Evolutionary conservation across 2,797 vertebrate genomes (phyloP), one percentile per base, ranked within the genome.

Genomic region (Rhinogobio ventralis): DNA sequence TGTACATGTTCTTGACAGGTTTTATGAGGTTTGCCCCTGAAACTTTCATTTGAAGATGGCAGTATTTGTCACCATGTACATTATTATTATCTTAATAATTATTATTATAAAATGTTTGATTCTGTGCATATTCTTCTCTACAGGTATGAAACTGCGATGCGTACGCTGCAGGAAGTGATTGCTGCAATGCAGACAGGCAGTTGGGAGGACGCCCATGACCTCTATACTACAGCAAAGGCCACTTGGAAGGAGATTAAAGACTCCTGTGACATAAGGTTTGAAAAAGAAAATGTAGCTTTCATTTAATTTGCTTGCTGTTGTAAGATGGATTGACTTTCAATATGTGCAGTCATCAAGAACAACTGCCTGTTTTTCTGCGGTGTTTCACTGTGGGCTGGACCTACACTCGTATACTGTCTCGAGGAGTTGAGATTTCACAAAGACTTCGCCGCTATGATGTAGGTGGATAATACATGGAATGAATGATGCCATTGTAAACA

Each of bases 361-460:
- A 87, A 64, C 92, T 99, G 45, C 98, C 98, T 0, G 93, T 96
- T 76, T 99, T 96, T 75, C 93, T 99, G 89, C 95, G 97, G 1
- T 95, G 94, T 89, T 99, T 99, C 91, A 97, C 98, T 0, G 92
- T 95, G 28, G 98, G 98, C 28, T 99, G 98, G 97, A 92, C 97
- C 39, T 97, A 98, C 82, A 98, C 96, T 0, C 95, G 96, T 33
- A 95, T 99, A 85, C 91, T 96, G 85, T 98, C 96, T 60, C 95
- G 95, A 55, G 96, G 96, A 10, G 97, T 99, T 82, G 98, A 99
- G 93, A 95, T 99, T 84, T 81, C 98, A 85, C 97, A 99, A 94
- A 95, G 98, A 51, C 94, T 98, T 20, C 96, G 94, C 57, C 91
- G 92, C 86, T 99, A 99, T 73, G 80, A 98, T 97, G 98, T 99